A percentile compares a stretch with the other conserved stretches of the same genome.
These are phyloP conservation scores for Trichogramma evanescens DNA, from an alignment of 2,888 invertebrate species.

Conservation along the genomic window DNA sequence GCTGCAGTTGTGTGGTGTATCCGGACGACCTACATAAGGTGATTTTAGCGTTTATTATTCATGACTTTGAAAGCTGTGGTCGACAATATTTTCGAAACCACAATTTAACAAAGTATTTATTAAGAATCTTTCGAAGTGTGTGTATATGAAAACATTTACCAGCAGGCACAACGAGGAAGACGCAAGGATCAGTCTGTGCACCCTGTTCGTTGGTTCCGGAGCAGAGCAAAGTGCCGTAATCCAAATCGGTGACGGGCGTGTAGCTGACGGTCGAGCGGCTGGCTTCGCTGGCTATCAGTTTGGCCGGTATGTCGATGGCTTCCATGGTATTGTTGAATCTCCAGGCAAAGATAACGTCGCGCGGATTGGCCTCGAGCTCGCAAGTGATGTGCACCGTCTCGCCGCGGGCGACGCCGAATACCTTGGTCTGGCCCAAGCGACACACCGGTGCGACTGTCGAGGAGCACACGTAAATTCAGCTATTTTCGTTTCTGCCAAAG, in stretches of 20 bases:
- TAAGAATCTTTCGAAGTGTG: conserved; percentile 1
- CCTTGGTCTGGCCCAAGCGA: conserved; percentile 60
- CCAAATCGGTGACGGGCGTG: conserved; percentile 65
- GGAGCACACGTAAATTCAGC: neutral
- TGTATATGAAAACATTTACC: conserved; percentile 45
- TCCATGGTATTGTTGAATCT: conserved; percentile 71
- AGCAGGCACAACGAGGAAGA: conserved; percentile 67
- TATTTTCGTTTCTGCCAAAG: neutral
- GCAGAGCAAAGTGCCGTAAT: conserved; percentile 69
- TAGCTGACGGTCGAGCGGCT: conserved; percentile 61
- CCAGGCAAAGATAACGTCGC: conserved; percentile 64
- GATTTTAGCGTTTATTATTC: neutral
- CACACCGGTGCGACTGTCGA: conserved; percentile 65
- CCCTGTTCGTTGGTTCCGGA: conserved; percentile 71
- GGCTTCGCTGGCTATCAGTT: conserved; percentile 56
- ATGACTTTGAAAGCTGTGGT: neutral
- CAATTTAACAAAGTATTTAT: too few relatives aligned
- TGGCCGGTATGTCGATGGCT: conserved; percentile 61
- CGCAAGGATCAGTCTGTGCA: conserved; percentile 64
- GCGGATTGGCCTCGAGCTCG: conserved; percentile 70
- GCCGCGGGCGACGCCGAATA: conserved; percentile 66
- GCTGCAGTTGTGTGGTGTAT: conserved; percentile 65
- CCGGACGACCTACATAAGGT: conserved; percentile 59
- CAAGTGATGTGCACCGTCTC: conserved; percentile 65
- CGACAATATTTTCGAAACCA: neutral